Conservation (phyloP, 2,888 invertebrate species). For the Leptinotarsa peninsularis region DNA sequence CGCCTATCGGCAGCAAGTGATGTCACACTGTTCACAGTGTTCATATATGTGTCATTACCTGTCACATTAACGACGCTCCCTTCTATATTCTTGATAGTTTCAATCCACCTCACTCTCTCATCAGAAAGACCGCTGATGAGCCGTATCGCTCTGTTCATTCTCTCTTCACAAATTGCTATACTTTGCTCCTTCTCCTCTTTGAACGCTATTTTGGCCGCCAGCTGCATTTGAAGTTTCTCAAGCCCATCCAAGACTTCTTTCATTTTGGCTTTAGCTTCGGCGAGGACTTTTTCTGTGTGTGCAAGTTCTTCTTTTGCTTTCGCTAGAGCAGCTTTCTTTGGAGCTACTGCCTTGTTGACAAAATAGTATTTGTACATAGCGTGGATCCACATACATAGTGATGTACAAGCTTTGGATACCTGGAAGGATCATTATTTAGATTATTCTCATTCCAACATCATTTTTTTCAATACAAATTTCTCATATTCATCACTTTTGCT, state of each 20-base stretch:
- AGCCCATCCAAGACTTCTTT: slow-evolving; percentile 82
- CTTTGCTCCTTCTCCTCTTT: slow-evolving; percentile 79
- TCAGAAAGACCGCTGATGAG: slow-evolving; percentile 60
- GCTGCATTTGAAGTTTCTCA: slow-evolving; percentile 77
- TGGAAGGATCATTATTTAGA: slow-evolving; percentile 51
- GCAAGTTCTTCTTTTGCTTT: slow-evolving; percentile 78
- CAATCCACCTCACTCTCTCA: slow-evolving; percentile 73
- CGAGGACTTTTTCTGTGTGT: slow-evolving; percentile 75
- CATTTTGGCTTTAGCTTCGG: slow-evolving; percentile 82
- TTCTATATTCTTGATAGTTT: slow-evolving; percentile 73
- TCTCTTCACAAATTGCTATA: slow-evolving; percentile 80
- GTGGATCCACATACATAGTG: slow-evolving; percentile 89
- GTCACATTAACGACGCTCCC: slow-evolving; percentile 71
- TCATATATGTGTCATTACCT: slow-evolving; percentile 73
- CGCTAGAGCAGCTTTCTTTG: slow-evolving; percentile 87
- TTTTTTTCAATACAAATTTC: no score
- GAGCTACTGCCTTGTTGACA: slow-evolving; percentile 84
- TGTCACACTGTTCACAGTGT: no score
- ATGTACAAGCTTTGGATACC: slow-evolving; percentile 84
- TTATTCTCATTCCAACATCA: no score
- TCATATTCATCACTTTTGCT: no score
- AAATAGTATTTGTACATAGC: slow-evolving; percentile 95
- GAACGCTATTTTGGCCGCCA: slow-evolving; percentile 79
- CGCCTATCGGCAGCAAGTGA: no score
- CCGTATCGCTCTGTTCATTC: slow-evolving; percentile 83